Percentiles rank a stretch among this genome's conserved stretches.
phyloP scores from a whole-genome alignment of 2,113 vertebrate species.

The Apodemus speciosus region DNA sequence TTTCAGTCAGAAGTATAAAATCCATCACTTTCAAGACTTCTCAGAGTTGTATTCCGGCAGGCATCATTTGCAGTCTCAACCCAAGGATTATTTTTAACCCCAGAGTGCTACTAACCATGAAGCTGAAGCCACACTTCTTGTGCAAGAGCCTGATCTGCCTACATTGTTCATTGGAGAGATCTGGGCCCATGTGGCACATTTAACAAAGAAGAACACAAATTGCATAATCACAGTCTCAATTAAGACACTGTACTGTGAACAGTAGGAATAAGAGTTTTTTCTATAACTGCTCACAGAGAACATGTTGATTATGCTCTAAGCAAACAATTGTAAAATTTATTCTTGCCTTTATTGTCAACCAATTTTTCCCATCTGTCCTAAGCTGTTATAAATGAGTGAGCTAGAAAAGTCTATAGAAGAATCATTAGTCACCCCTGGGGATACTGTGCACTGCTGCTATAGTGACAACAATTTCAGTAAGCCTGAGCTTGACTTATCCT shows the following conservation, averaged over 20 bases:
- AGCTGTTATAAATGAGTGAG: not conserved
- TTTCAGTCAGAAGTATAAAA: not conserved
- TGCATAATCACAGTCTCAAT: not conserved
- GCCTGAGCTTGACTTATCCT: slow-evolving; percentile 11
- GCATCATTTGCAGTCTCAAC: slow-evolving; percentile 19
- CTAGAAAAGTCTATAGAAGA: not conserved
- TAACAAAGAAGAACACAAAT: slow-evolving; percentile 9
- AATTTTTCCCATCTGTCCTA: not conserved
- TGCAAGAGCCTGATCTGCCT: not conserved
- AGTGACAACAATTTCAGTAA: slow-evolving; percentile 47
- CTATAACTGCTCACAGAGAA: not conserved
- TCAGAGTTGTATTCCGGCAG: not conserved
- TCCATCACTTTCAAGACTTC: slow-evolving; percentile 3
- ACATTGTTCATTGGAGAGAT: not conserved
- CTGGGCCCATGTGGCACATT: not conserved
- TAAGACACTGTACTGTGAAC: not conserved
- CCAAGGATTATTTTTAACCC: slow-evolving; percentile 34
- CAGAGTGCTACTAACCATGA: slow-evolving; percentile 6
- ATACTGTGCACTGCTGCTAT: not conserved
- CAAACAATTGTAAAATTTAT: slow-evolving; percentile 3
- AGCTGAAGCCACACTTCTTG: not conserved
- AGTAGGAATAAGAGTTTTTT: not conserved
- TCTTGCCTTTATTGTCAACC: not conserved
- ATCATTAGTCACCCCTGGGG: not conserved
- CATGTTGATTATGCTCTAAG: slow-evolving; percentile 16